These are phyloP conservation scores for Sternotherus odoratus DNA, from an alignment of 2,797 vertebrate genomes.

Conservation along the genomic window DNA sequence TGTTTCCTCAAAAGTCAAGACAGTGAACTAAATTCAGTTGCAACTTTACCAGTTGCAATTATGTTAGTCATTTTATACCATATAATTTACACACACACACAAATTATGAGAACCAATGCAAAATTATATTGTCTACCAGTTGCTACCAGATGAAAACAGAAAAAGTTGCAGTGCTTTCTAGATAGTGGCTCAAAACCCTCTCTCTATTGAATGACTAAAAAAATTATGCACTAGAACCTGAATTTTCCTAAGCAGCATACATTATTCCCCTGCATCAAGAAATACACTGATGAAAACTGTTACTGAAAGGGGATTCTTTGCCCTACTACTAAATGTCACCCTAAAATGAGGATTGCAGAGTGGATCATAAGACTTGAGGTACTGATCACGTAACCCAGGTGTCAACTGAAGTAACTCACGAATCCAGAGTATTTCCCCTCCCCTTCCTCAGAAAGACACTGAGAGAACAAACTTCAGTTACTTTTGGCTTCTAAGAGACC, in stretches of 20 bases:
- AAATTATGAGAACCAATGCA: too few relatives aligned
- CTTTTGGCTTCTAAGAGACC: neutral
- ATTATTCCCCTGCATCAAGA: neutral
- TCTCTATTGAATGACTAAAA: neutral
- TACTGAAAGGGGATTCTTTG: too few relatives aligned
- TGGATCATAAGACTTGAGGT: neutral
- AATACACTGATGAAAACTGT: neutral
- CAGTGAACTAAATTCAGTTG: neutral
- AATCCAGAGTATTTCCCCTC: too few relatives aligned
- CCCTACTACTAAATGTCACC: neutral
- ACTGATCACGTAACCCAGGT: neutral
- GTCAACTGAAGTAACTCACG: too few relatives aligned
- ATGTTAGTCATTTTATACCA: too few relatives aligned
- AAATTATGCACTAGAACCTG: neutral
- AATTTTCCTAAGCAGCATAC: neutral
- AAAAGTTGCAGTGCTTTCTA: neutral
- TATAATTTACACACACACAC: too few relatives aligned
- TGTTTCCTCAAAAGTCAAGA: neutral
- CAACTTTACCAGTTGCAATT: neutral
- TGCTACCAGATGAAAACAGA: too few relatives aligned
- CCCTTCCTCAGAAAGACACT: too few relatives aligned
- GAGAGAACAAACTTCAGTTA: neutral
- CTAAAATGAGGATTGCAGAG: constrained; percentile 2
- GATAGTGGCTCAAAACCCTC: accelerated
- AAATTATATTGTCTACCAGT: too few relatives aligned